Base-by-base conservation (phyloP, 2,113 vertebrate species). In the Terrapene triunguis region DNA sequence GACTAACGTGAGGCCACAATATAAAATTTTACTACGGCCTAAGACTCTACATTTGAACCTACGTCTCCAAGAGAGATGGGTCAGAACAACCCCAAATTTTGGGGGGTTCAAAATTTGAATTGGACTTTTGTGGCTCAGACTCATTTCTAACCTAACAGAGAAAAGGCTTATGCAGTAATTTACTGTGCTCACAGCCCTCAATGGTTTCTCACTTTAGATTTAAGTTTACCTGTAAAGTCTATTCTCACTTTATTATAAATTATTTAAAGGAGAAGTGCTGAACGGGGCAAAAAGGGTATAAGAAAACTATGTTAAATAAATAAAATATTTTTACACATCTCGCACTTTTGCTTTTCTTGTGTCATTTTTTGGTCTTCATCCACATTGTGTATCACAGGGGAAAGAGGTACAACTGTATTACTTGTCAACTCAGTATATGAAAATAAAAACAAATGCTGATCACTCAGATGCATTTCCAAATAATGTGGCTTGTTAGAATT, bases 81-180 rank as follows among this genome's bases (percentile, higher is more conserved):
- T 35, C 65, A 38, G 65, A 72, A 22, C 35, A 72, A 16, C 65
- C 17, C 19, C n/a, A 72, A 21, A 72, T 72, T 72, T 72, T 4
- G 62, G 62, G 22, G 10, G 10, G 21, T 44, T 76, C 10, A 8
- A 4, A 76, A 85, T 90, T 14, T n/a, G 48, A n/a, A 74, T 12
- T 17, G 17, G 29, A 93, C n/a, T 62, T 76, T 19, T 78, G 27
- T 62, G 14, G 11, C n/a, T 76, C 22, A 62, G 14, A 44, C 16
- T 59, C 54, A n/a, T 1, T 4, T 53, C 22, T 38, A 79, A 81
- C 13, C 57, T 0, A 47, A 0, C 8, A 81, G 3, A 84, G 16
- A 84, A 78, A 27, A 89, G n/a, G 74, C 12, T 47, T 44, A 44
- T 44, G 25, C 25, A 78, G 44, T 25, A 78, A 47, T 78, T 85